Evolutionary conservation across 2,797 vertebrate species (phyloP).

Genomic region (Thripadectes ignobilis): DNA sequence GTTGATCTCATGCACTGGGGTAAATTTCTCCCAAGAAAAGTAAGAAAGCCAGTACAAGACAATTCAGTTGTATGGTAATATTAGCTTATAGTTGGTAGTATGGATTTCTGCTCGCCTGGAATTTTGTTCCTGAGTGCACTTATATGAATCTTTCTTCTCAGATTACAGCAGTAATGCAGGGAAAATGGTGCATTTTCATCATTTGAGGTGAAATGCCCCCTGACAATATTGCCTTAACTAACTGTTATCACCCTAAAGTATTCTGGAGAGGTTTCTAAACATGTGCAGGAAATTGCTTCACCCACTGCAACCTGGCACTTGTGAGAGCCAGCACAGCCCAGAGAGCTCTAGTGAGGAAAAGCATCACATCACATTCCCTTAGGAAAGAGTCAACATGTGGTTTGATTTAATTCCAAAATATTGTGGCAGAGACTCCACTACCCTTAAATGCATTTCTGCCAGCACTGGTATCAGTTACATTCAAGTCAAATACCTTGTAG

Average conservation of each 20-base stretch:
- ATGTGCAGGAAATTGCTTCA: neutral
- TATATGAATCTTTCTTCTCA: neutral
- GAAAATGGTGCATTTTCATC: neutral
- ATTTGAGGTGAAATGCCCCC: neutral
- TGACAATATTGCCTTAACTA: neutral
- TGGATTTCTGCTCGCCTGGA: neutral
- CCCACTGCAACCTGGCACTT: neutral
- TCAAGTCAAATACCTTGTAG: neutral
- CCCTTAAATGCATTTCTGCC: neutral
- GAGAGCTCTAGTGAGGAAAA: neutral
- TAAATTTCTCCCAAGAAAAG: neutral
- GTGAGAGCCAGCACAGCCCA: neutral
- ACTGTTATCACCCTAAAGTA: neutral
- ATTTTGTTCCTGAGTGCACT: neutral
- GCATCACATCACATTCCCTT: neutral
- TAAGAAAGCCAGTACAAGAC: neutral
- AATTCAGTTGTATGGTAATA: neutral
- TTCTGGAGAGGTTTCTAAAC: neutral
- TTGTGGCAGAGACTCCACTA: neutral
- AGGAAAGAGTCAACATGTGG: neutral
- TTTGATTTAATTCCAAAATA: constrained; percentile 14
- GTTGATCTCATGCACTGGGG: neutral
- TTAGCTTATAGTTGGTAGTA: neutral
- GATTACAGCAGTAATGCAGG: neutral
- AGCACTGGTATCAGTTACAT: neutral